Evolutionary conservation across 2,888 invertebrate species (phyloP).

Genomic region (Mesoligia furuncula): DNA sequence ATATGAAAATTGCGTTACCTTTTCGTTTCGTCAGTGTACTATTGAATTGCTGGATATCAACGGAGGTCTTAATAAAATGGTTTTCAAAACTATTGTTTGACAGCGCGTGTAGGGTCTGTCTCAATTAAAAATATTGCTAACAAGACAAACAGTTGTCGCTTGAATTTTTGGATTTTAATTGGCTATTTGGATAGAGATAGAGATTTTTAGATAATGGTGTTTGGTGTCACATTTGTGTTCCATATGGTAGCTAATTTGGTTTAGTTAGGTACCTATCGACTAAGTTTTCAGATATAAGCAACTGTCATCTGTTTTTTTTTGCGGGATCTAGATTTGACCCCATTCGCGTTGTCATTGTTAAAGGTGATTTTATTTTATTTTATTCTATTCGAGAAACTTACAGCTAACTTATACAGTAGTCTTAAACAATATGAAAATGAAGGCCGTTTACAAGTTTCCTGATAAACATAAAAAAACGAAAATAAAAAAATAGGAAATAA

Average conservation of each 20-base stretch:
- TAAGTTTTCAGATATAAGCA: background rate
- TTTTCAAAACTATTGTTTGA: constrained; percentile 83
- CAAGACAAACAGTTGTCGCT: constrained; percentile 88
- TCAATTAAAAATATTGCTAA: constrained; percentile 89
- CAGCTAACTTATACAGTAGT: background rate
- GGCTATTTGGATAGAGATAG: constrained; percentile 82
- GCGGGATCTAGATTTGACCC: background rate
- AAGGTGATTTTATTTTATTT: background rate
- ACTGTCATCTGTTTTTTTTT: background rate
- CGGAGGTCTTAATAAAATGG: constrained; percentile 69
- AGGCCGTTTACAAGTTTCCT: background rate
- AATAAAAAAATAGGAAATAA: too few species aligned
- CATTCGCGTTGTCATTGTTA: background rate
- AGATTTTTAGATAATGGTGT: constrained; percentile 78
- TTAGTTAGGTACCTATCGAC: background rate
- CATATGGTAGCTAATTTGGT: constrained; percentile 40
- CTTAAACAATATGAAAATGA: background rate
- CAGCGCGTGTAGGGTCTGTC: constrained; percentile 81
- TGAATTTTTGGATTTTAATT: constrained; percentile 85
- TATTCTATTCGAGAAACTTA: background rate
- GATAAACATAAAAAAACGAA: background rate
- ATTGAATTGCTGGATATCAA: constrained; percentile 6
- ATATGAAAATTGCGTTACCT: background rate
- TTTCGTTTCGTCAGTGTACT: background rate
- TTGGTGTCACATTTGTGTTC: constrained; percentile 63